Evolutionary conservation across 2,113 vertebrate genomes (phyloP).

Genomic region (Oreochromis spilurus): DNA sequence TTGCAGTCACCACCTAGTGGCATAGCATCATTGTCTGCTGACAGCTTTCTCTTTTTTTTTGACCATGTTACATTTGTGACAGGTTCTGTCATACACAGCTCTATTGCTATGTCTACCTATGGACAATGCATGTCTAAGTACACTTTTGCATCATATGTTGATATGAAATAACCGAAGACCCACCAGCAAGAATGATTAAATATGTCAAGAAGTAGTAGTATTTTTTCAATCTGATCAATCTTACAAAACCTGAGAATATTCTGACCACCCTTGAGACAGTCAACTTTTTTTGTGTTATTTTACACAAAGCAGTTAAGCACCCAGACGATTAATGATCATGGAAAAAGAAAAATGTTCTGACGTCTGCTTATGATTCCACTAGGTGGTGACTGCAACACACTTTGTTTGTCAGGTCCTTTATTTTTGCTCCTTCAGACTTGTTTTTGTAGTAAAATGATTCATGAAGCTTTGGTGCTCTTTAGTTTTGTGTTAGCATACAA

Average conservation of each 20-base stretch:
- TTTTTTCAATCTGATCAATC: background rate
- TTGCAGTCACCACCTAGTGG: constrained; percentile 48
- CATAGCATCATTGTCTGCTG: background rate
- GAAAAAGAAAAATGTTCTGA: background rate
- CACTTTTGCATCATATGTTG: background rate
- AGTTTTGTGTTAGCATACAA: background rate
- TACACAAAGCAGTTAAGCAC: background rate
- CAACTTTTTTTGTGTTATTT: background rate
- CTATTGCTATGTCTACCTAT: background rate
- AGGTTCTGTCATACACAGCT: background rate
- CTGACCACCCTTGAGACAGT: background rate
- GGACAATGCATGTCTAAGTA: background rate
- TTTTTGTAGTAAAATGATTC: background rate
- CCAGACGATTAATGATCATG: background rate
- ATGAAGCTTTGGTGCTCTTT: background rate
- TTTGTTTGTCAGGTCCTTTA: background rate
- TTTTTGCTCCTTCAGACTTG: background rate
- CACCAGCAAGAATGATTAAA: background rate
- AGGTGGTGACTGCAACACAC: background rate
- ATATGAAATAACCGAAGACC: background rate
- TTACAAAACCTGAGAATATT: background rate
- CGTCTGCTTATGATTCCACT: background rate
- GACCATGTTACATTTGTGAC: background rate
- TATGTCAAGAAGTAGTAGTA: background rate
- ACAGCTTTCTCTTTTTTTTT: background rate